Percentiles rank a stretch among this genome's conserved stretches.
Evolutionary conservation across 2,113 vertebrate genomes (phyloP).

Genomic region (Hiodon alosoides): DNA sequence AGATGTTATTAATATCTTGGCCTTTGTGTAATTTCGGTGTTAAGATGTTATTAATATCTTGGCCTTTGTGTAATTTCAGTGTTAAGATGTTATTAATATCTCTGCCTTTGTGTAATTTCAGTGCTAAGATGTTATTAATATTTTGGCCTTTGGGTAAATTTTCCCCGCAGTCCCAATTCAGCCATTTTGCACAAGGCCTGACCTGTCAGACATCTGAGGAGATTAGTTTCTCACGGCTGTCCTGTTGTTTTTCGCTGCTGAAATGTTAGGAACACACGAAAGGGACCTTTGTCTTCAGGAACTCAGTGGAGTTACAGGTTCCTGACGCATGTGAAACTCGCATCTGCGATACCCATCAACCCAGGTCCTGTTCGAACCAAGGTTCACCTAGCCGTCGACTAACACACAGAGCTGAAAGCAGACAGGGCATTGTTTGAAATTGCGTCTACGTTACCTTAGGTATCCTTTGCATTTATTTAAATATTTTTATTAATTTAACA

Average conservation of each 20-base stretch:
- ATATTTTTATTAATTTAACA: too few relatives aligned
- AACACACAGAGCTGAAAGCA: too few relatives aligned
- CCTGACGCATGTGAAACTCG: constrained; percentile 61
- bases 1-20: too few relatives aligned
- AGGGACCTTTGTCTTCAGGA: constrained; percentile 49
- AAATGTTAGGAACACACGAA: constrained; percentile 50
- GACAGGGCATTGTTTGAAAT: too few relatives aligned
- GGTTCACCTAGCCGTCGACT: too few relatives aligned
- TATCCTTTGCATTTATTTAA: too few relatives aligned
- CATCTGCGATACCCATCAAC: too few relatives aligned
- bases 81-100: neutral
- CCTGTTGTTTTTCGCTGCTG: constrained; percentile 59
- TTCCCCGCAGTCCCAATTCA: constrained; percentile 52
- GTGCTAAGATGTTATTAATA: constrained; percentile 47
- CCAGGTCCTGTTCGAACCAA: too few relatives aligned
- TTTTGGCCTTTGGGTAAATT: constrained; percentile 22
- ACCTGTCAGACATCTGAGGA: constrained; percentile 58
- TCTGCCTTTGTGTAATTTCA: constrained; percentile 50
- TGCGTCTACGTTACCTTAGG: too few relatives aligned
- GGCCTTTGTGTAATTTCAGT: neutral
- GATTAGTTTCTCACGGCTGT: constrained; percentile 63
- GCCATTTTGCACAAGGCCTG: constrained; percentile 62
- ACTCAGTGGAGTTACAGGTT: constrained; percentile 53
- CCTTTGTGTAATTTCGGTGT: neutral
- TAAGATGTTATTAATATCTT: neutral